Percentiles rank a stretch among this genome's conserved stretches.
Conservation (phyloP, 2,797 vertebrate genomes). For the Natrix natrix region DNA sequence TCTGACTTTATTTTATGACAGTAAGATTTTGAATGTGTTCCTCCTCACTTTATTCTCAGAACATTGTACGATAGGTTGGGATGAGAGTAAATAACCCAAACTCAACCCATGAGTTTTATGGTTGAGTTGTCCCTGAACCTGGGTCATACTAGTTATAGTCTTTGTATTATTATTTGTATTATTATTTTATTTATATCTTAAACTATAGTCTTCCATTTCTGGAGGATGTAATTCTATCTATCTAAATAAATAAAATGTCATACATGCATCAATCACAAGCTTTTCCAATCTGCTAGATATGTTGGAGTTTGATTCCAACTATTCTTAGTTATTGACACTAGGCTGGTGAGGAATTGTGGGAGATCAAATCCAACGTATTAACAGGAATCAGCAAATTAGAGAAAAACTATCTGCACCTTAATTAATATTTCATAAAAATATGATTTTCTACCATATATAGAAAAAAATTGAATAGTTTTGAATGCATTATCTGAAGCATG, state of each 20-base stretch:
- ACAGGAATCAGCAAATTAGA: not conserved
- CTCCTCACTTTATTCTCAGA: not conserved
- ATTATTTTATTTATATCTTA: not conserved
- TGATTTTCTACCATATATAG: slow-evolving; percentile 3
- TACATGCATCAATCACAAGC: not conserved
- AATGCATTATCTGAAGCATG: not conserved
- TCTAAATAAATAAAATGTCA: not conserved
- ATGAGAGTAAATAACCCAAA: not conserved
- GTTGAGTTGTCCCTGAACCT: not conserved
- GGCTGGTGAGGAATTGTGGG: not conserved
- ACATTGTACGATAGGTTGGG: not conserved
- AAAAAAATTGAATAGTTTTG: slow-evolving; percentile 19
- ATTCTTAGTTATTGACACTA: not conserved
- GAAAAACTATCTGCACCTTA: not conserved
- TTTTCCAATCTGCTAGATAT: not conserved
- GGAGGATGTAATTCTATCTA: not conserved
- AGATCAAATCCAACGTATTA: not conserved
- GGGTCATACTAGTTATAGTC: not conserved
- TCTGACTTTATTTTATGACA: not conserved
- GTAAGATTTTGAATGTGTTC: not conserved
- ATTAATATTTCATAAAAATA: not conserved
- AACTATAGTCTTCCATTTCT: not conserved
- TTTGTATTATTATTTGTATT: not conserved
- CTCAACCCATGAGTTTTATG: not conserved
- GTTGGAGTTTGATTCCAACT: not conserved